These are phyloP conservation scores for Caenorhabditis uteleia DNA, from an alignment of 2,888 invertebrate species.

Conservation along the genomic window DNA sequence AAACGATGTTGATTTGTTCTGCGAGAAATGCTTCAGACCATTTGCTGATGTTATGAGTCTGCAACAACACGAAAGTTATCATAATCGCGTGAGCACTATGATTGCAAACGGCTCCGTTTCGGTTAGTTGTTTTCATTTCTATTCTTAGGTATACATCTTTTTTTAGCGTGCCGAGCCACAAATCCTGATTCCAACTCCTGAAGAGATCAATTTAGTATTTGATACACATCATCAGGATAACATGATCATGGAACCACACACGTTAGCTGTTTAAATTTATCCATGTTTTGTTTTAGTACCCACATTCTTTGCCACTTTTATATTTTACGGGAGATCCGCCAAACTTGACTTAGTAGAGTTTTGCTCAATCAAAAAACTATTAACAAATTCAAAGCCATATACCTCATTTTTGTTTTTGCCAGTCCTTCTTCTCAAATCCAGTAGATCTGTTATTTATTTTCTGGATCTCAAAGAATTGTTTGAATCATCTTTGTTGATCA, in stretches of 20 bases:
- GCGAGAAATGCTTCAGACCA: conserved; percentile 50
- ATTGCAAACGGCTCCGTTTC: conserved; percentile 20
- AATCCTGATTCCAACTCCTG: conserved; percentile 23
- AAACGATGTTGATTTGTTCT: conserved; percentile 58
- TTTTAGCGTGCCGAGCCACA: conserved; percentile 24
- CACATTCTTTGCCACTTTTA: no score
- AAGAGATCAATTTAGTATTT: conserved; percentile 11
- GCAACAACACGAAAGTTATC: conserved; percentile 65
- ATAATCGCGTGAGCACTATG: conserved; percentile 57
- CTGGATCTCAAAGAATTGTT: no score
- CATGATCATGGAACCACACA: not conserved
- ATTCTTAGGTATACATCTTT: not conserved
- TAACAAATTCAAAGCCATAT: no score
- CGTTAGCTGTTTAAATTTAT: no score
- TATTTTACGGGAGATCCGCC: no score
- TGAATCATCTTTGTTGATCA: no score
- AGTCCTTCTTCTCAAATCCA: no score
- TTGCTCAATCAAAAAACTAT: no score
- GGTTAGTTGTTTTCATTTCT: not conserved
- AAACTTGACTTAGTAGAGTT: no score
- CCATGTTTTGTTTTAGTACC: no score
- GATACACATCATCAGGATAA: not conserved
- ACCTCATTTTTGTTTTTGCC: no score
- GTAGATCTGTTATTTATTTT: no score
- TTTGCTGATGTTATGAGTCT: conserved; percentile 22